A percentile compares a stretch with the other conserved stretches of the same genome.
phyloP scores from a whole-genome alignment of 2,888 invertebrate genomes.

The Cryptops parisi region DNA sequence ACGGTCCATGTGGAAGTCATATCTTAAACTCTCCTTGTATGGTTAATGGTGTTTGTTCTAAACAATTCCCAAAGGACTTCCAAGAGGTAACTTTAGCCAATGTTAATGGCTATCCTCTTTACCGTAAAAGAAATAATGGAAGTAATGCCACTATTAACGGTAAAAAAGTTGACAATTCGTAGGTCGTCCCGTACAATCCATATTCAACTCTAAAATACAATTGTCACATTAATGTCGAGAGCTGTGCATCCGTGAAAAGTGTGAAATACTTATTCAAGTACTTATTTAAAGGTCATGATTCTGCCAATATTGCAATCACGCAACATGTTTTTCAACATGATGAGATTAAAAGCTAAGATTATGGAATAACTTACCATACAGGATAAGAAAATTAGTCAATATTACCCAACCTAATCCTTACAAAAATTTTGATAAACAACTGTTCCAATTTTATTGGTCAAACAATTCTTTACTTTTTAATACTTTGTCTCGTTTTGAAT shows the following conservation, averaged over 20 bases:
- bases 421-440: too few relatives aligned
- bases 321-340: too few relatives aligned
- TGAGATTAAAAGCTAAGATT: conserved; percentile 23
- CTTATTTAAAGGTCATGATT: conserved; percentile 20
- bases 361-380: too few relatives aligned
- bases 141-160: background rate
- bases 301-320: background rate
- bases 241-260: conserved; percentile 31
- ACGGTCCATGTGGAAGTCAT: conserved; percentile 10
- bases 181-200: conserved; percentile 20
- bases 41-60: conserved; percentile 29
- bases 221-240: conserved; percentile 22
- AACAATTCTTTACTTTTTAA: too few relatives aligned
- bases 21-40: conserved; percentile 28
- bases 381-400: too few relatives aligned
- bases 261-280: conserved; percentile 30
- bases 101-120: conserved; percentile 28
- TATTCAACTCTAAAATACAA: conserved; percentile 21
- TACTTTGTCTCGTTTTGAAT: too few relatives aligned
- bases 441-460: background rate
- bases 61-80: conserved; percentile 28
- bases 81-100: conserved; percentile 23
- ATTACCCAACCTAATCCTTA: too few relatives aligned
- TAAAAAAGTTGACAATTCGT: conserved; percentile 12
- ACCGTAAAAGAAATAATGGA: conserved; percentile 22